A percentile compares a stretch with the other conserved stretches of the same genome.
Conservation (phyloP, 2,888 invertebrate species). For the Luffia ferchaultella region DNA sequence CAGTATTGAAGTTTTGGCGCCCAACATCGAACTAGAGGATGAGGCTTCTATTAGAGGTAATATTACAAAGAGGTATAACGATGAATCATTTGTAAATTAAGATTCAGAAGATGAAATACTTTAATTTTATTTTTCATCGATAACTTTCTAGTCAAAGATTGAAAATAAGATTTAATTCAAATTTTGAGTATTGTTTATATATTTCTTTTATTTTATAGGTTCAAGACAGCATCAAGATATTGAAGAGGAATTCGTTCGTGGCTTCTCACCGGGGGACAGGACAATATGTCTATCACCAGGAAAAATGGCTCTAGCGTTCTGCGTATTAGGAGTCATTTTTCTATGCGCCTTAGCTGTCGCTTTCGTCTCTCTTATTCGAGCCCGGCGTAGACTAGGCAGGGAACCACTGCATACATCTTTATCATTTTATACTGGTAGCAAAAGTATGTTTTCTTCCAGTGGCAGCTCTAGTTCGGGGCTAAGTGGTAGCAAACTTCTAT, state of each 20-base stretch:
- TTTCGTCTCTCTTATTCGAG: slow-evolving; percentile 70
- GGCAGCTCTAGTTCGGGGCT: slow-evolving; percentile 68
- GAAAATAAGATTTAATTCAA: too few species aligned
- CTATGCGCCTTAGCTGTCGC: slow-evolving; percentile 75
- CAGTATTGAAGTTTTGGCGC: slow-evolving; percentile 81
- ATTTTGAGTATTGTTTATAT: too few species aligned
- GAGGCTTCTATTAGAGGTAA: slow-evolving; percentile 59
- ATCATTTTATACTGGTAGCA: slow-evolving; percentile 65
- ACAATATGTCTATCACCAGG: slow-evolving; percentile 79
- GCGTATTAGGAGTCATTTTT: slow-evolving; percentile 75
- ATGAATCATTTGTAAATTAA: too few species aligned
- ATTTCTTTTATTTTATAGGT: slow-evolving; percentile 41
- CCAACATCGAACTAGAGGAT: slow-evolving; percentile 77
- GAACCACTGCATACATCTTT: slow-evolving; percentile 59
- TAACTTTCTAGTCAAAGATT: too few species aligned
- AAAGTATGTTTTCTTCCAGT: slow-evolving; percentile 69
- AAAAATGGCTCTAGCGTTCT: slow-evolving; percentile 79
- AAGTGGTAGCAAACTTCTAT: slow-evolving; percentile 66
- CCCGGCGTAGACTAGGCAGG: slow-evolving; percentile 58
- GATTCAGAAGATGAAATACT: too few species aligned
- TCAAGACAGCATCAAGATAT: slow-evolving; percentile 50
- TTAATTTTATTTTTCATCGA: too few species aligned
- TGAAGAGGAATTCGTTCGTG: slow-evolving; percentile 43
- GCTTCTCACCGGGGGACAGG: slow-evolving; percentile 66
- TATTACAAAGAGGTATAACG: too few species aligned